Percentiles rank a stretch among this genome's conserved stretches.
phyloP scores from a whole-genome alignment of 2,888 invertebrate species.

The Pachliopta kotzebuea region DNA sequence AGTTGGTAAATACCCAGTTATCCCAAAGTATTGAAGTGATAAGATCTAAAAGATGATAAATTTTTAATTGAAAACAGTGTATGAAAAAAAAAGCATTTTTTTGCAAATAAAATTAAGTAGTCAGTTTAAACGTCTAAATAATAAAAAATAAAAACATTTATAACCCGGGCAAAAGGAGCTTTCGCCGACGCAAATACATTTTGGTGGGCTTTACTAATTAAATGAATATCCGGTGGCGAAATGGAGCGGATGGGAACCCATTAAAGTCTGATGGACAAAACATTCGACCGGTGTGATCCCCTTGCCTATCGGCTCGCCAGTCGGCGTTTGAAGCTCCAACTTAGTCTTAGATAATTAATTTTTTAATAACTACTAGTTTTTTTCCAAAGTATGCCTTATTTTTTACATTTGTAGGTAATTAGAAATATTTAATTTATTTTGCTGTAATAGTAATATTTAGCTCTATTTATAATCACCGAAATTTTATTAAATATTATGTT shows the following conservation, averaged over 20 bases:
- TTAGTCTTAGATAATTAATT: background rate
- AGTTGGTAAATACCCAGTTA: background rate
- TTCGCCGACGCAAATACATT: constrained; percentile 16
- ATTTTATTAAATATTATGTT: too few species aligned
- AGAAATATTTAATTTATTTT: too few species aligned
- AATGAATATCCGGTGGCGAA: constrained; percentile 23
- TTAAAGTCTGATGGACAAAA: constrained; percentile 57
- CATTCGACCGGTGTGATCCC: constrained; percentile 41
- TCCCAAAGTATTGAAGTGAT: too few species aligned
- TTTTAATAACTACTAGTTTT: background rate
- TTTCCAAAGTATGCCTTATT: too few species aligned
- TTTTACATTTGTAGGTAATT: too few species aligned
- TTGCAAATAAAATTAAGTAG: too few species aligned
- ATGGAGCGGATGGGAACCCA: constrained; percentile 39
- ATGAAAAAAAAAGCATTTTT: too few species aligned
- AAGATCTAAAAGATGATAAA: too few species aligned
- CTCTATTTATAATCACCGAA: too few species aligned
- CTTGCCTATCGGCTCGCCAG: constrained; percentile 8
- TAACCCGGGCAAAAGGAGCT: constrained; percentile 2
- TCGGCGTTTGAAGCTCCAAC: constrained; percentile 8
- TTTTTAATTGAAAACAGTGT: too few species aligned
- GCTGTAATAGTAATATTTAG: too few species aligned
- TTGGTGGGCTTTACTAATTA: constrained; percentile 25
- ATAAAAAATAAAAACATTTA: background rate
- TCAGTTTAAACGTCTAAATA: constrained; percentile 1